These are phyloP conservation scores for Bacillus rossius DNA, from an alignment of 1,140 invertebrate species.

Conservation along the genomic window DNA sequence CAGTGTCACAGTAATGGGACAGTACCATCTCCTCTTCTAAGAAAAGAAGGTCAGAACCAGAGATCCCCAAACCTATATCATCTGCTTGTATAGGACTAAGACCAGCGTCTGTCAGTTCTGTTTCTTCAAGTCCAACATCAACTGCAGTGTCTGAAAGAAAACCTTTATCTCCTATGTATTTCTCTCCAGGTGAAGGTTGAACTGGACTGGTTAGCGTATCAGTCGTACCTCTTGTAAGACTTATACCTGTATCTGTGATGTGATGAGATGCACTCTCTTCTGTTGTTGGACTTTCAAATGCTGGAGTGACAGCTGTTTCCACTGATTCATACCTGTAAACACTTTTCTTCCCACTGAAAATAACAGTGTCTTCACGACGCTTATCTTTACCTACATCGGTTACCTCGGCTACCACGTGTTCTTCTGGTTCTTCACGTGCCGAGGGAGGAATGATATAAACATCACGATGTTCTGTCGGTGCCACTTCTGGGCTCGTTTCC, in stretches of 20 bases:
- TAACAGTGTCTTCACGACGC: slow-evolving; percentile 45
- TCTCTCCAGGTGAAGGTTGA: slow-evolving; percentile 9
- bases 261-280: slow-evolving; percentile 47
- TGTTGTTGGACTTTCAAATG: slow-evolving; percentile 39
- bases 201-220: slow-evolving; percentile 44
- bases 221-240: slow-evolving; percentile 42
- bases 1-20: slow-evolving; percentile 40
- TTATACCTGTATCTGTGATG: slow-evolving; percentile 47
- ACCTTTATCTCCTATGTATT: slow-evolving; percentile 3
- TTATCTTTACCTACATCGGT: slow-evolving; percentile 29
- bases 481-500: not conserved
- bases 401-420: slow-evolving; percentile 22
- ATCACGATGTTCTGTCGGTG: slow-evolving; percentile 17
- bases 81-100: slow-evolving; percentile 49
- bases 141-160: slow-evolving; percentile 43
- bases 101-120: slow-evolving; percentile 48
- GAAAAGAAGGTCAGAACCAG: slow-evolving; percentile 30
- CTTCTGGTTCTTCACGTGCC: slow-evolving; percentile 17
- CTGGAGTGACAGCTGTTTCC: slow-evolving; percentile 31
- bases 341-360: slow-evolving; percentile 45
- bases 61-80: slow-evolving; percentile 33
- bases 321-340: slow-evolving; percentile 42
- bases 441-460: slow-evolving; percentile 38
- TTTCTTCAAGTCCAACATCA: slow-evolving; percentile 44
- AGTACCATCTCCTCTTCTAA: slow-evolving; percentile 33